Evolutionary conservation across 2,888 invertebrate genomes (phyloP).

Genomic region (Lepidocyrtinus sp.): DNA sequence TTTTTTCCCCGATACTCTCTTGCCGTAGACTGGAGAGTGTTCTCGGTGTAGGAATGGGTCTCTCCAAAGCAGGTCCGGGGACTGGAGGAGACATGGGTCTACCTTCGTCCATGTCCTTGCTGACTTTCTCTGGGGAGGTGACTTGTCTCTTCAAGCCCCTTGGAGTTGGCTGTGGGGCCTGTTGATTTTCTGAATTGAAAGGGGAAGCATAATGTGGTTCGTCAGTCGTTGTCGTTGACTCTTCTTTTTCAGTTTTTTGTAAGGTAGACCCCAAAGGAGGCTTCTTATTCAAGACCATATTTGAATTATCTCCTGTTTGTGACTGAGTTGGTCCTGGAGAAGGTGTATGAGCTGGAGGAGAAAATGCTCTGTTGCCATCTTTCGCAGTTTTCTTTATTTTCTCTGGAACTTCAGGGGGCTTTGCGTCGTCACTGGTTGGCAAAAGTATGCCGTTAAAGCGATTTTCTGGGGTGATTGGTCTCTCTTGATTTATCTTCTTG

Average conservation of each 20-base stretch:
- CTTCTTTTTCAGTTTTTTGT: too few species aligned
- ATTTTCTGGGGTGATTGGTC: slow-evolving; percentile 29
- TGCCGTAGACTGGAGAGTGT: too few species aligned
- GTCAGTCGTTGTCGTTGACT: too few species aligned
- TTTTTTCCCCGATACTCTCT: not conserved
- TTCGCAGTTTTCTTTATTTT: slow-evolving; percentile 2
- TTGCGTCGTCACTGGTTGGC: slow-evolving; percentile 15
- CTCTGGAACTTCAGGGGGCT: slow-evolving; percentile 41
- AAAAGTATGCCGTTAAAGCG: slow-evolving; percentile 42
- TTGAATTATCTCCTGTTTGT: not conserved
- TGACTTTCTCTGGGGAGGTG: slow-evolving; percentile 14
- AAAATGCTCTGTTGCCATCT: not conserved
- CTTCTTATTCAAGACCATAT: too few species aligned
- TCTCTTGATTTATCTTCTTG: slow-evolving; percentile 18
- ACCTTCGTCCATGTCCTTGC: not conserved
- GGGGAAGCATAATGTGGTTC: too few species aligned
- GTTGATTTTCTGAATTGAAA: too few species aligned
- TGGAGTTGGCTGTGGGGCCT: slow-evolving; percentile 36
- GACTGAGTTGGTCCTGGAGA: not conserved
- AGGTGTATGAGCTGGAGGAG: too few species aligned
- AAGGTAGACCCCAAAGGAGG: too few species aligned
- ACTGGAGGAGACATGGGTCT: too few species aligned
- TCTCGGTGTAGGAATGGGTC: slow-evolving; percentile 24
- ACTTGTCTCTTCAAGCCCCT: slow-evolving; percentile 43
- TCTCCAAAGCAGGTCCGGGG: not conserved